phyloP scores from a whole-genome alignment of 2,113 vertebrate genomes.

The Smithornis capensis region DNA sequence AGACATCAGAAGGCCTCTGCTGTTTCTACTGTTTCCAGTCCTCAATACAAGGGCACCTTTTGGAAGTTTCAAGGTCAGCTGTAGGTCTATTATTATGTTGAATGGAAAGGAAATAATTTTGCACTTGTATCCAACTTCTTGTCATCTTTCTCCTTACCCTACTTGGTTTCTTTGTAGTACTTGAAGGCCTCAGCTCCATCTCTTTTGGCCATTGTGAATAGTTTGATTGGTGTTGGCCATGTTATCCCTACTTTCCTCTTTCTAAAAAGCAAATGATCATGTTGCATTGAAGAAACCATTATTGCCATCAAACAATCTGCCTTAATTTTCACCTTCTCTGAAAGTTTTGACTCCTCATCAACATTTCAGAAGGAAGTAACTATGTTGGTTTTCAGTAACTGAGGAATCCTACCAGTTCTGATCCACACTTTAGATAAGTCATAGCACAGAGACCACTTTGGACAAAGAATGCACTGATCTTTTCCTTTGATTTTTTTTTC shows the following conservation, averaged over 20 bases:
- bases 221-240: slow-evolving; percentile 57
- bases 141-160: slow-evolving; percentile 69
- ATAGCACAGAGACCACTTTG: slow-evolving; percentile 1
- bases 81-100: slow-evolving; percentile 72
- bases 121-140: slow-evolving; percentile 62
- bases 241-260: slow-evolving; percentile 43
- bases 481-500: slow-evolving; percentile 35
- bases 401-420: slow-evolving; percentile 33
- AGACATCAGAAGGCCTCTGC: slow-evolving; percentile 70
- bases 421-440: slow-evolving; percentile 37
- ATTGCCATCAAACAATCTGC: slow-evolving; percentile 29
- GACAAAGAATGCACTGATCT: slow-evolving; percentile 26
- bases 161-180: slow-evolving; percentile 68
- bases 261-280: slow-evolving; percentile 36
- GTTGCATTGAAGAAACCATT: slow-evolving; percentile 45
- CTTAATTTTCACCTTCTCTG: slow-evolving; percentile 53
- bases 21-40: slow-evolving; percentile 70
- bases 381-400: slow-evolving; percentile 43
- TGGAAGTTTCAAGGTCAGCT: slow-evolving; percentile 72
- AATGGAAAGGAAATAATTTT: slow-evolving; percentile 72
- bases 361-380: slow-evolving; percentile 48
- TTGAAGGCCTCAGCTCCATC: slow-evolving; percentile 55
- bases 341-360: slow-evolving; percentile 54
- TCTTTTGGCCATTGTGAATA: slow-evolving; percentile 62
- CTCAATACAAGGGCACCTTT: slow-evolving; percentile 71